Evolutionary conservation across 2,113 vertebrate species (phyloP), one percentile per base, ranked within the genome.

Genomic region (Ailuropoda melanoleuca): DNA sequence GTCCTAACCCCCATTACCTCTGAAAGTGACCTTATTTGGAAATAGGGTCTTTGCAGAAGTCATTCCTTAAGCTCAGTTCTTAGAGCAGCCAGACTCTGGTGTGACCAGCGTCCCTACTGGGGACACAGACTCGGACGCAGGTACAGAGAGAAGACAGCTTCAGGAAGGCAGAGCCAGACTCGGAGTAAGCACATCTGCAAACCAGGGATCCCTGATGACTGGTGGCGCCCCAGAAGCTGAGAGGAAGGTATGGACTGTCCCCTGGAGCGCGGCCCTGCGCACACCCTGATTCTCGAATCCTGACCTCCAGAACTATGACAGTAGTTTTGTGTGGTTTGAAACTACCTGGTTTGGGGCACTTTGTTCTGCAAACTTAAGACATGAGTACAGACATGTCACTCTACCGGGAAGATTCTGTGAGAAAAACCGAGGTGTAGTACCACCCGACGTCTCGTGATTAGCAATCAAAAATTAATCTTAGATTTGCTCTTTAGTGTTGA

Each of bases 171-270:
- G 60, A 43, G 24, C 7, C 70, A 4, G 23, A 74, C 24, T 17
- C 1, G 24, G 31, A 66, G 68, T 0, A n/a, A n/a, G 11, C 0
- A 2, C 10, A 1, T 18, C 6, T 6, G 0, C 21, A 46, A 18
- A 18, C 26, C 58, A 19, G 0, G n/a, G 29, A 10, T 23, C 3
- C 3, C 4, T 3, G 0, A 29, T 56, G 55, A 21, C 5, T 13
- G 3, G 5, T 17, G 39, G n/a, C 56, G 55, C 50, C 31, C 3
- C 29, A 2, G n/a, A n/a, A 48, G 17, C 13, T 0, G 46, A 50
- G 46, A 60, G 75, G 92, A 53, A 26, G 55, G 34, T 11, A 1
- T 0, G 26, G 50, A n/a, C 2, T 37, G 4, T 7, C n/a, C 24
- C 64, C 6, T 2, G 10, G 29, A 8, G 26, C 1, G 0, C 3